Conservation (phyloP, 2,797 vertebrate genomes). For the Thaleichthys pacificus region DNA sequence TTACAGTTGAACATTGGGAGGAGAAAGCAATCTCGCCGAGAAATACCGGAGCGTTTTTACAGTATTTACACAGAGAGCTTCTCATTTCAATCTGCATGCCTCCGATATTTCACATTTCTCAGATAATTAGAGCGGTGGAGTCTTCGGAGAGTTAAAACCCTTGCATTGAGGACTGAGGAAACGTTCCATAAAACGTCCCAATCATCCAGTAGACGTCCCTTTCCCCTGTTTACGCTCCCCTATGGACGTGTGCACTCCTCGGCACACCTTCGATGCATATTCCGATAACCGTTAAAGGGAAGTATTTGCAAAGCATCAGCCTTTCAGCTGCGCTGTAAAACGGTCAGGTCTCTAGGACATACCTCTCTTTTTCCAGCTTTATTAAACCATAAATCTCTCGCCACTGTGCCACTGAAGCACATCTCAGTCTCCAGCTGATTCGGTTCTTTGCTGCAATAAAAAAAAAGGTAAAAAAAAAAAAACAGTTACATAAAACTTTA, state of each 20-base stretch:
- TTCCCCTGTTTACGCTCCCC: conserved; percentile 56
- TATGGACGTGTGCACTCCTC: conserved; percentile 39
- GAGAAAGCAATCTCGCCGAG: conserved; percentile 38
- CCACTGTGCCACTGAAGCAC: conserved; percentile 51
- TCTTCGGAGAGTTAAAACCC: conserved; percentile 48
- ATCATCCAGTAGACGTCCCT: conserved; percentile 42
- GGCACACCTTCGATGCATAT: conserved; percentile 59
- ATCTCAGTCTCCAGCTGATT: conserved; percentile 51
- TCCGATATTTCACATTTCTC: conserved; percentile 7
- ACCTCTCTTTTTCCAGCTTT: conserved; percentile 58
- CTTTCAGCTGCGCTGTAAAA: conserved; percentile 60
- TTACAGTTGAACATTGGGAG: conserved; percentile 36
- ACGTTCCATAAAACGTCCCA: conserved; percentile 45
- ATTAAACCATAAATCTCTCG: conserved; percentile 75
- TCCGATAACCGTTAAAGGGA: conserved; percentile 58
- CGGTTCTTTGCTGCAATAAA: conserved; percentile 56
- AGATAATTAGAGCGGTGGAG: conserved; percentile 48
- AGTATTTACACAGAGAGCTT: conserved; percentile 33
- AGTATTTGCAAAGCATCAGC: conserved; percentile 24
- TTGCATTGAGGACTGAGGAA: conserved; percentile 45
- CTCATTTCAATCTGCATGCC: conserved; percentile 46
- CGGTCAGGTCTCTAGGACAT: conserved; percentile 56
- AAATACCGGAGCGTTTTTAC: conserved; percentile 22
- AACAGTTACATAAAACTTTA: too few species aligned
- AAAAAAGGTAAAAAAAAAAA: too few species aligned